A percentile compares a stretch with the other conserved stretches of the same genome.
Conservation (phyloP, 2,888 invertebrate genomes). For the Melanophora roralis region DNA sequence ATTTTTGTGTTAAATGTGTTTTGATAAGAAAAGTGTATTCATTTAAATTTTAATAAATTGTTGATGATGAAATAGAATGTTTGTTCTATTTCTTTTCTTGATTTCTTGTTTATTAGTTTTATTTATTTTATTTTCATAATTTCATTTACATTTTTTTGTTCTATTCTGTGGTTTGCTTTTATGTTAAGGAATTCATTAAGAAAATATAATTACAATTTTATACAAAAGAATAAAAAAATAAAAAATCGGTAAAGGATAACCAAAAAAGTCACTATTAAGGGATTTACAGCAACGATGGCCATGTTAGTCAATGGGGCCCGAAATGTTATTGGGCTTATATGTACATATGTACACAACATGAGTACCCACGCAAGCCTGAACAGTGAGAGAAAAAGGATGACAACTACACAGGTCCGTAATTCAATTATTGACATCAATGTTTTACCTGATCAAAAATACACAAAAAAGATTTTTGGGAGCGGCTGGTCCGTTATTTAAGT, state of each 20-base stretch:
- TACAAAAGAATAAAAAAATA: background rate
- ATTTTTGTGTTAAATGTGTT: constrained; percentile 16
- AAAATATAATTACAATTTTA: background rate
- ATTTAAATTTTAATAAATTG: constrained; percentile 28
- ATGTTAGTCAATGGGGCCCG: too few relatives aligned
- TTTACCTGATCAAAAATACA: too few relatives aligned
- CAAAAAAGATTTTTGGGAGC: too few relatives aligned
- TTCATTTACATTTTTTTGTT: constrained; percentile 27
- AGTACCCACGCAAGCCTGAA: too few relatives aligned
- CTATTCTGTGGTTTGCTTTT: constrained; percentile 41
- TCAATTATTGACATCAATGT: too few relatives aligned
- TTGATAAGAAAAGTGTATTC: background rate
- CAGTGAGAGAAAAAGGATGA: too few relatives aligned
- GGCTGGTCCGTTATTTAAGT: too few relatives aligned
- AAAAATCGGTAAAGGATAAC: background rate
- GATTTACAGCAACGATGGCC: background rate
- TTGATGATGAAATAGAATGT: constrained; percentile 36
- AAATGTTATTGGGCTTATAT: too few relatives aligned
- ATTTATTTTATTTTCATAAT: constrained; percentile 53
- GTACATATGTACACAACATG: too few relatives aligned
- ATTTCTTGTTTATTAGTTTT: constrained; percentile 39
- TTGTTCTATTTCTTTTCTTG: background rate
- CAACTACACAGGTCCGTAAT: too few relatives aligned
- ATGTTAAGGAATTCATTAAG: constrained; percentile 56
- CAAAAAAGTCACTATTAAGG: background rate